phyloP scores from a whole-genome alignment of 2,888 invertebrate genomes.

The Diaphora mendica region DNA sequence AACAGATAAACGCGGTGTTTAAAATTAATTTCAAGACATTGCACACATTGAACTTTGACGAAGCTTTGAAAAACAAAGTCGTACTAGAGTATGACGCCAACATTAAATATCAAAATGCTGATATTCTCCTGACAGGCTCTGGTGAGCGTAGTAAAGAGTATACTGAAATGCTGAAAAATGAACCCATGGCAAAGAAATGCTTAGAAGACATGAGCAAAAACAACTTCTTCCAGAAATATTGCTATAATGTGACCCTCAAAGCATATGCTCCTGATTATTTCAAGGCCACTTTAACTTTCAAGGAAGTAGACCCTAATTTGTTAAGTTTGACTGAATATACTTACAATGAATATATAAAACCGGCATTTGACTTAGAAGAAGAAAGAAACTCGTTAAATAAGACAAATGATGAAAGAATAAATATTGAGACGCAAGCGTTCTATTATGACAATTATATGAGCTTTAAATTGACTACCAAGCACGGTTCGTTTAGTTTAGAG shows the following conservation, averaged over 20 bases:
- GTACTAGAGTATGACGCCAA: constrained; percentile 79
- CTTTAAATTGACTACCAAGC: constrained; percentile 75
- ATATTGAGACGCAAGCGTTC: constrained; percentile 76
- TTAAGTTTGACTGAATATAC: neutral
- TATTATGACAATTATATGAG: constrained; percentile 78
- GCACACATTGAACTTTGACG: constrained; percentile 81
- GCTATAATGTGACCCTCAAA: constrained; percentile 84
- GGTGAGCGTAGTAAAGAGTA: constrained; percentile 82
- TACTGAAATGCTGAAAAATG: constrained; percentile 77
- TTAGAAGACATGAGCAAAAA: constrained; percentile 81
- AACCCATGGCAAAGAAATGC: constrained; percentile 80
- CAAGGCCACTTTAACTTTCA: constrained; percentile 77
- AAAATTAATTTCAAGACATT: constrained; percentile 73
- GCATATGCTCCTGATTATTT: constrained; percentile 85
- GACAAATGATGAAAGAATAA: constrained; percentile 76
- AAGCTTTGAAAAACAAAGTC: constrained; percentile 84
- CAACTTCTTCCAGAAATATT: constrained; percentile 85
- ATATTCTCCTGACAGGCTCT: constrained; percentile 75
- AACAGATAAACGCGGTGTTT: constrained; percentile 80
- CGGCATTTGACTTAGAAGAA: constrained; percentile 67
- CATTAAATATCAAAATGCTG: constrained; percentile 80
- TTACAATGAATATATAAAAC: constrained; percentile 63
- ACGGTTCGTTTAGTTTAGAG: constrained; percentile 76
- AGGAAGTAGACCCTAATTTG: constrained; percentile 77
- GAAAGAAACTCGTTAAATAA: constrained; percentile 77